Base-by-base conservation (phyloP, 1,140 invertebrate genomes). In the Drosophila elegans region DNA sequence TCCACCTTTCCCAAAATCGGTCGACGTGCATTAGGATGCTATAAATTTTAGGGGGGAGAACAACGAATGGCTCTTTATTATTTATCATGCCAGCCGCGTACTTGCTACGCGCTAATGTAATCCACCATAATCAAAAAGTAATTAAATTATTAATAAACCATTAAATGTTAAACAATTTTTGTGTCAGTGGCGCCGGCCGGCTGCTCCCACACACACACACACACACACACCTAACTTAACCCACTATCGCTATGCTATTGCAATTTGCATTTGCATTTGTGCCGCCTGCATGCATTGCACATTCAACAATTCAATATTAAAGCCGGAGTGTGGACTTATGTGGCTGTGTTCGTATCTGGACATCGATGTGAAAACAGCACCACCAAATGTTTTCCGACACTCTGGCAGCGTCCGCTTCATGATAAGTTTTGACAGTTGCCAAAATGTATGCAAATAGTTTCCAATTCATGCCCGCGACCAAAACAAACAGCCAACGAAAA, bases 81-180 rank as follows among this genome's bases (percentile, higher is more conserved):
- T 67, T 79, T 78, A 74, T 78, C 57, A 60, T 72, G 74, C 64
- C 42, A 42, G 74, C 42, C 69, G 59, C 79, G 76, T 79, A 78
- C 79, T 86, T 77, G 67, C 63, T 62, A 60, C 73, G 63, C 84
- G 73, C 83, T 88, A 83, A 88, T 88, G 84, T 78, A 83, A 88
- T 79, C 83, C 68, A 83, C 83, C 83, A 88, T 88, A 88, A 88
- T 88, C 83, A 88, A 88, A 88, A 83, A 88, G 83, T 88, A 88
- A 88, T 88, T 88, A 88, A 88, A 88, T 88, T 88, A 88, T 88
- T 89, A 89, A 88, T 88, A 88, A 88, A 83, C 83, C 83, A 88
- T 88, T 88, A 88, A 80, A 88, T 89, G 79, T 83, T 74, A 89
- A 89, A 88, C 78, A 88, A 71, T 83, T 83, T 82, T 80, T 66